Evolutionary conservation across 2,888 invertebrate genomes (phyloP), one percentile per base, ranked within the genome.

Genomic region (Lampropteryx suffumata): DNA sequence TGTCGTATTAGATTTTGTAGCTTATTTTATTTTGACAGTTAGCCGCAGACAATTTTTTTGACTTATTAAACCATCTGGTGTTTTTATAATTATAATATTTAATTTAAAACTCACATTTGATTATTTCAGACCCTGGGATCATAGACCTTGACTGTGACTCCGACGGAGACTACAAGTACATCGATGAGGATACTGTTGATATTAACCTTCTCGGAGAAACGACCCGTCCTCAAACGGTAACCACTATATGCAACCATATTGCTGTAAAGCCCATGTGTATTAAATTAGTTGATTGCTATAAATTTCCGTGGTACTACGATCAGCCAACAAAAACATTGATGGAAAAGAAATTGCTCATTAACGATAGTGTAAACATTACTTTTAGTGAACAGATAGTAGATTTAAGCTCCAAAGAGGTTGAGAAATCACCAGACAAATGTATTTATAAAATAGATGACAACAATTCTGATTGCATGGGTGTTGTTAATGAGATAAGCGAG

Each of bases 271-370:
- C 24, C 6, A 9, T 37, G 10, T n/a, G 7, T 8, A 32, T 53
- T 28, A 37, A 52, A 40, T 1, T 50, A 27, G 43, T 56, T 2
- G 56, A 56, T 28, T 52, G 56, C 13, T 36, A 13, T 10, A 56
- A 56, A 28, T 52, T 44, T 33, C 56, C 52, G 1, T 51, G 66
- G 66, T 61, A 47, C 49, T 57, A 60, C 59, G 62, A 45, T 36
- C 61, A 48, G 8, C 50, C 35, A 26, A 51, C 40, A 29, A 37
- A 37, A 41, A n/a, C 44, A 13, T 37, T 41, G 27, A 30, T 53
- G 14, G 17, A 53, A 24, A 13, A 24, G n/a, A 30, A 33, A 7
- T 12, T 45, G 8, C 2, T 2, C 7, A 29, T 10, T 39, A 11
- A 13, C n/a, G 35, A 43, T 13, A n/a, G 6, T 14, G 30, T 32